Evolutionary conservation across 2,888 invertebrate species (phyloP).

Genomic region (Hedya salicella): DNA sequence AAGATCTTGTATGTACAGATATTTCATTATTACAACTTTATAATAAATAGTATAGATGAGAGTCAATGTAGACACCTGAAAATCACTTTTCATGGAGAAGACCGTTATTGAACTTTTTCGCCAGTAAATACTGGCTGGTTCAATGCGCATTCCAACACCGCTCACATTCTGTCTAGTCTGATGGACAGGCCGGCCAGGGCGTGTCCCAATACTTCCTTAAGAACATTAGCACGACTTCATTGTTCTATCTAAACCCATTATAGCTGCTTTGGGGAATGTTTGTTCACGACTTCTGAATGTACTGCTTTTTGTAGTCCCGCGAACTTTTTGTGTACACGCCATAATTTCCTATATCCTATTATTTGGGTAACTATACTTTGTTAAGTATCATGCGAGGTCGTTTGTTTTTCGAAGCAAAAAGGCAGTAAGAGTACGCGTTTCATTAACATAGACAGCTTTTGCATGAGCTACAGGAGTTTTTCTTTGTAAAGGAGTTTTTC

Average conservation of each 20-base stretch:
- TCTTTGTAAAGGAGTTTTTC: too few relatives aligned
- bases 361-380: slow-evolving; percentile 14
- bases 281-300: slow-evolving; percentile 51
- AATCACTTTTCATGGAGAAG: too few relatives aligned
- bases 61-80: too few relatives aligned
- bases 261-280: slow-evolving; percentile 50
- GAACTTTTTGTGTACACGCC: slow-evolving; percentile 10
- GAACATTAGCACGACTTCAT: slow-evolving; percentile 53
- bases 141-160: not conserved
- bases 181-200: slow-evolving; percentile 40
- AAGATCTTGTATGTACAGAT: too few relatives aligned
- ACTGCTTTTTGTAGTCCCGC: slow-evolving; percentile 3
- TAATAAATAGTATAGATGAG: too few relatives aligned
- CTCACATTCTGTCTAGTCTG: not conserved
- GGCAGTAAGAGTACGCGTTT: not conserved
- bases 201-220: slow-evolving; percentile 49
- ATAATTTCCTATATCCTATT: slow-evolving; percentile 13
- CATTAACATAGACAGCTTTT: not conserved
- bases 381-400: not conserved
- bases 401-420: not conserved
- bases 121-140: too few relatives aligned
- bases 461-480: not conserved
- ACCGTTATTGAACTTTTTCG: too few relatives aligned
- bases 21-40: too few relatives aligned
- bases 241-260: slow-evolving; percentile 51